Conservation (phyloP, 2,113 vertebrate species). For the Canis aureus region DNA sequence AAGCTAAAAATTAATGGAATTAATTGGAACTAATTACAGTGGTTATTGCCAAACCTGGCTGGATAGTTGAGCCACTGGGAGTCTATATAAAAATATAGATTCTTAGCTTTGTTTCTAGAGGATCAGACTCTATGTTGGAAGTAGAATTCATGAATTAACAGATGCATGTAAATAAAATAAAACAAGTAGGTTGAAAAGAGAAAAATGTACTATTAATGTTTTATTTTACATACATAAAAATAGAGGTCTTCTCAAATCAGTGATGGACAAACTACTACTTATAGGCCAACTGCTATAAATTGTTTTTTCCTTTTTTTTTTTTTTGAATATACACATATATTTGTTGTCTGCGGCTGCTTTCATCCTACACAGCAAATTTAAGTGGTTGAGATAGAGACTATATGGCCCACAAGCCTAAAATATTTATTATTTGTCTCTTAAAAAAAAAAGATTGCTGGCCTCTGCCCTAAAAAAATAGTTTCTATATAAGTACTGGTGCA, state of each 20-base stretch:
- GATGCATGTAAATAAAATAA: not conserved
- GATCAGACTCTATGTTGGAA: not conserved
- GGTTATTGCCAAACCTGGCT: not conserved
- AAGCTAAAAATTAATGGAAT: not conserved
- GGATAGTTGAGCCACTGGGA: not conserved
- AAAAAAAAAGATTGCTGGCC: not conserved
- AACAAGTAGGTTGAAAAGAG: not conserved
- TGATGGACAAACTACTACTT: not conserved
- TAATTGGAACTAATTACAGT: not conserved
- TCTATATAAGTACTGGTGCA: not conserved
- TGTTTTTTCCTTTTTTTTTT: not conserved
- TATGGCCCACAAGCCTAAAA: not conserved
- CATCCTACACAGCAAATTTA: not conserved
- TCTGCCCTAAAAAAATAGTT: not conserved
- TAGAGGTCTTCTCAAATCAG: not conserved
- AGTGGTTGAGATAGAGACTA: not conserved
- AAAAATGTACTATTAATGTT: not conserved
- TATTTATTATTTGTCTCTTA: not conserved
- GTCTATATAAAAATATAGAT: not conserved
- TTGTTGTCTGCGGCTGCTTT: not conserved
- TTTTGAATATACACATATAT: not conserved
- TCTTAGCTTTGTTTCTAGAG: constrained; percentile 1
- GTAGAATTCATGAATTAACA: not conserved
- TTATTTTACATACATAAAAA: not conserved
- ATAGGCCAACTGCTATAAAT: not conserved